These are phyloP conservation scores for Horisme vitalbata DNA, from an alignment of 2,888 invertebrate genomes.

Conservation along the genomic window DNA sequence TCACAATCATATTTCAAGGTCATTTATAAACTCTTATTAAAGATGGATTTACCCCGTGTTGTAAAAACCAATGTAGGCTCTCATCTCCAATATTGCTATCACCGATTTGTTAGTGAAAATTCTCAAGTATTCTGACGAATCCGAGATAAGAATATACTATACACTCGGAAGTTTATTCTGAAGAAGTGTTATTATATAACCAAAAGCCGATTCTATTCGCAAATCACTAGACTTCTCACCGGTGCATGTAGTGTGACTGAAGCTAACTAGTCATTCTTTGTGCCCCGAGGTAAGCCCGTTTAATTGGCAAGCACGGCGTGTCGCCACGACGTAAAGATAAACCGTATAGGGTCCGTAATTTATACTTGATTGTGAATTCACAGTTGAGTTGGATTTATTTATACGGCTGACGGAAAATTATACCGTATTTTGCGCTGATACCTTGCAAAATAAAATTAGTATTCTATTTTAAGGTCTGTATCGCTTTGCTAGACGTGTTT, in stretches of 20 bases:
- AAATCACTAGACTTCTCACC: constrained; percentile 1
- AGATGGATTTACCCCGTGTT: too few species aligned
- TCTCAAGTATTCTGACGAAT: too few species aligned
- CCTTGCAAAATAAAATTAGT: too few species aligned
- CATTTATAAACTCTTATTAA: too few species aligned
- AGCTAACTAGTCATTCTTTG: constrained; percentile 42
- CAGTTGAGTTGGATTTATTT: constrained; percentile 21
- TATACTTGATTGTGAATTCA: constrained; percentile 26
- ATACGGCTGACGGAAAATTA: constrained; percentile 7
- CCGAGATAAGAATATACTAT: too few species aligned
- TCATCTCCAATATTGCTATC: too few species aligned
- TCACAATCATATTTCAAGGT: too few species aligned
- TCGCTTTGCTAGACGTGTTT: too few species aligned
- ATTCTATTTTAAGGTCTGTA: too few species aligned
- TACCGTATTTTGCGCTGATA: not conserved
- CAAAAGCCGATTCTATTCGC: not conserved
- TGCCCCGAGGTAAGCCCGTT: constrained; percentile 38
- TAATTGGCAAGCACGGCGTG: constrained; percentile 50
- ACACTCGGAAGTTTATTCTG: too few species aligned
- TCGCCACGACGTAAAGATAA: constrained; percentile 48
- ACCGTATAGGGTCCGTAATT: constrained; percentile 35
- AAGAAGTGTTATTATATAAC: not conserved
- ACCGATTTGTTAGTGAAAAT: too few species aligned
- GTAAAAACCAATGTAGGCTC: too few species aligned
- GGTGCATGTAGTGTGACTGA: constrained; percentile 24